Evolutionary conservation across 2,888 invertebrate species (phyloP), one percentile per base, ranked within the genome.

Genomic region (Folsomia manolachei): DNA sequence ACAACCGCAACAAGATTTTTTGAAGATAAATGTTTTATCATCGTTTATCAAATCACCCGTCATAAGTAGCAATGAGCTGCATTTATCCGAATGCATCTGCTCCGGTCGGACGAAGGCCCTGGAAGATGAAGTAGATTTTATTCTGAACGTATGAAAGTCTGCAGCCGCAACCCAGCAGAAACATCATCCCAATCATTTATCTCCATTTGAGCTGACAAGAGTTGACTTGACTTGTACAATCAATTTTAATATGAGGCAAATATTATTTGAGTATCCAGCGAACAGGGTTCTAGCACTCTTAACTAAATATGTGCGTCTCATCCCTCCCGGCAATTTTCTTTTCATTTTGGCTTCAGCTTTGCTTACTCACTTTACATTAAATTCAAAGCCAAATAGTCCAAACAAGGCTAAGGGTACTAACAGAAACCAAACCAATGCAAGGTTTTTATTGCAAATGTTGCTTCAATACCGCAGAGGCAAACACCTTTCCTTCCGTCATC

Each of bases 401-500:
- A n/a, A n/a, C n/a, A n/a, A n/a, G n/a, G n/a, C n/a, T n/a, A n/a
- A n/a, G n/a, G n/a, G n/a, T n/a, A n/a, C n/a, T n/a, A n/a, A n/a
- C n/a, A n/a, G n/a, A n/a, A n/a, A n/a, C n/a, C n/a, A n/a, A n/a
- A n/a, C n/a, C n/a, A n/a, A n/a, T n/a, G n/a, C n/a, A n/a, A n/a
- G n/a, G n/a, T n/a, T n/a, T n/a, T n/a, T n/a, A n/a, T n/a, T n/a
- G n/a, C n/a, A n/a, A n/a, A n/a, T n/a, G n/a, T n/a, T n/a, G n/a
- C n/a, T n/a, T n/a, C n/a, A n/a, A n/a, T n/a, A n/a, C 39, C 14
- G 39, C 39, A 39, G 4, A 4, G 4, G 39, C 56, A 56, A 56
- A 56, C 56, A 56, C 56, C 56, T 56, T 56, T 56, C 39, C 39
- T n/a, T 39, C 56, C 56, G 56, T 56, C 56, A 56, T 56, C 56